Percentiles rank a stretch among this genome's conserved stretches.
Evolutionary conservation across 2,113 vertebrate species (phyloP).

Genomic region (Bujurquina vittata): DNA sequence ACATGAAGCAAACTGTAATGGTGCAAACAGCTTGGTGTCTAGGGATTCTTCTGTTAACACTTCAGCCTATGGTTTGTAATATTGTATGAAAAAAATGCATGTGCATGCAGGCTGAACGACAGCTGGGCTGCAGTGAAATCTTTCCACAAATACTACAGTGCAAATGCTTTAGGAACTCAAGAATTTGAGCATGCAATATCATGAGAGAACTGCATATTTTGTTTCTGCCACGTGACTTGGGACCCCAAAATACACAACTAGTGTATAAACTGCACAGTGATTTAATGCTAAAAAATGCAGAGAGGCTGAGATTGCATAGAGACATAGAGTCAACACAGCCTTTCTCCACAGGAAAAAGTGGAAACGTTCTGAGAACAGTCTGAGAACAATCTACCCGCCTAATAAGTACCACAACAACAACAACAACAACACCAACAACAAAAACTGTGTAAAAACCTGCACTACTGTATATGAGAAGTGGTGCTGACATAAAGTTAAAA

Average conservation of each 20-base stretch:
- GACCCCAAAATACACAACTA: not conserved
- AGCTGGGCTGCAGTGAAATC: not conserved
- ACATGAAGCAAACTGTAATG: conserved; percentile 37
- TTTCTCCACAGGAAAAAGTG: not conserved
- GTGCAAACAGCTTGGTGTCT: conserved; percentile 12
- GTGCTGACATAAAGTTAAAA: not conserved
- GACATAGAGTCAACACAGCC: not conserved
- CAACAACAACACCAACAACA: no score
- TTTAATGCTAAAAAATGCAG: not conserved
- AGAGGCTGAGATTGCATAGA: not conserved
- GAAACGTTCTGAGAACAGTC: not conserved
- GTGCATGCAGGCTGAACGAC: not conserved
- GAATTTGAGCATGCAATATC: not conserved
- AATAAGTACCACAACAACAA: not conserved
- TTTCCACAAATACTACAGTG: not conserved
- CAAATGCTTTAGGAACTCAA: not conserved
- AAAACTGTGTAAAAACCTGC: not conserved
- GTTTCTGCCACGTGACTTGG: not conserved
- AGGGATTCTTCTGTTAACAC: conserved; percentile 26
- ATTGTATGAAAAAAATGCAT: not conserved
- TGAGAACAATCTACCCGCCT: not conserved
- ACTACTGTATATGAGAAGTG: not conserved
- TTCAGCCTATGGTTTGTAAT: not conserved
- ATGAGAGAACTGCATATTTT: not conserved
- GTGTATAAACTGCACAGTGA: not conserved